Evolutionary conservation across 2,797 vertebrate species (phyloP).

Genomic region (Limnodromus scolopaceus): DNA sequence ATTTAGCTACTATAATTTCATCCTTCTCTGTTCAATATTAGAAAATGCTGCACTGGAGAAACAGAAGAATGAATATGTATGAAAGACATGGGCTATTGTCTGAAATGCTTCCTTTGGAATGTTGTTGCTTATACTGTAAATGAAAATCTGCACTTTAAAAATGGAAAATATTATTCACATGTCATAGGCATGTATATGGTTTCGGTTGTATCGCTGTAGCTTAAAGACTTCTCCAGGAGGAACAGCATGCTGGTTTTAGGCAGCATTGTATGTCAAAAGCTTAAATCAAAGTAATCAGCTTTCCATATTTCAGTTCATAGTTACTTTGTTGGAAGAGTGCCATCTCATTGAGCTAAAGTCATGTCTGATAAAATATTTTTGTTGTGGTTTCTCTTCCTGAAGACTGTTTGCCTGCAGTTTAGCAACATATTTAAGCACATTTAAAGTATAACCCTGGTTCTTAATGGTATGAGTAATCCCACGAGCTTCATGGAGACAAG

Average conservation of each 20-base stretch:
- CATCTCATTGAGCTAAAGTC: background rate
- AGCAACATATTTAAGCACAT: background rate
- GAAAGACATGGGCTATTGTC: background rate
- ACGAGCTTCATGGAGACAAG: background rate
- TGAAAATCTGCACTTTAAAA: constrained; percentile 37
- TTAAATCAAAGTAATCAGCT: background rate
- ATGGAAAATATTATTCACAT: background rate
- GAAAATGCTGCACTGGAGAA: constrained; percentile 13
- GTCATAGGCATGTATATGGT: background rate
- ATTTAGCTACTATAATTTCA: background rate
- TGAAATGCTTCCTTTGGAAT: background rate
- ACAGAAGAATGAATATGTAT: background rate
- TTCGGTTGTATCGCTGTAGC: background rate
- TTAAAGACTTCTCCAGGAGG: background rate
- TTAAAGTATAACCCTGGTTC: background rate
- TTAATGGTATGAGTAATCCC: background rate
- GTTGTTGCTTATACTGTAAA: background rate
- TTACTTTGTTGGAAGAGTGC: background rate
- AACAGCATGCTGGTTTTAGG: background rate
- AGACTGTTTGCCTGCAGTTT: background rate
- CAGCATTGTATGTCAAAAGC: background rate
- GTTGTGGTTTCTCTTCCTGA: background rate
- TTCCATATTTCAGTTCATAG: background rate
- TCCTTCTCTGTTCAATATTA: background rate
- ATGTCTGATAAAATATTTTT: background rate